phyloP scores from a whole-genome alignment of 2,113 vertebrate genomes.

The Cygnus atratus region DNA sequence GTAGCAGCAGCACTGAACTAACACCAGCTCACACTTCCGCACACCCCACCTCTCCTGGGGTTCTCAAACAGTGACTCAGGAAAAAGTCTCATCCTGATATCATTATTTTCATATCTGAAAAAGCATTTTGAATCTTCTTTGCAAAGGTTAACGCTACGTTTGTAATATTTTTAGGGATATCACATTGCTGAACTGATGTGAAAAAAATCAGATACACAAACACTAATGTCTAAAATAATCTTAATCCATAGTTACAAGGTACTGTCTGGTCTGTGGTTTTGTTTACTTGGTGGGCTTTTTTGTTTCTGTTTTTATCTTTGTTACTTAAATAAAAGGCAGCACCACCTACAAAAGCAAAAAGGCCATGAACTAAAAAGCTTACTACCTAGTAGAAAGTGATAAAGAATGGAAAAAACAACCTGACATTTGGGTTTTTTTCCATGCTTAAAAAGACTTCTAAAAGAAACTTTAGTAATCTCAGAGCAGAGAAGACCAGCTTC shows the following conservation, averaged over 20 bases:
- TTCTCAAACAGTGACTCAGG: not conserved
- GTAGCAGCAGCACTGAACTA: not conserved
- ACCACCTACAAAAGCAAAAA: not conserved
- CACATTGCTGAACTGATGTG: not conserved
- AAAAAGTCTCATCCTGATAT: not conserved
- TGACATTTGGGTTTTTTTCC: not conserved
- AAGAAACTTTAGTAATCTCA: not conserved
- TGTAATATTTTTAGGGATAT: not conserved
- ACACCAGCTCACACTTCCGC: not conserved
- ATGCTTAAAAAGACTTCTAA: not conserved
- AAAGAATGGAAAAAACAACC: not conserved
- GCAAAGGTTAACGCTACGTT: not conserved
- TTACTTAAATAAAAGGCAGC: not conserved
- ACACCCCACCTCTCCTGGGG: not conserved
- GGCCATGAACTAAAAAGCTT: not conserved
- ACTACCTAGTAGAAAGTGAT: not conserved
- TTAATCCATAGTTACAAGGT: not conserved
- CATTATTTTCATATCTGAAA: not conserved
- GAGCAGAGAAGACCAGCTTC: not conserved
- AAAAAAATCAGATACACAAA: not conserved
- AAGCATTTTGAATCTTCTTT: not conserved
- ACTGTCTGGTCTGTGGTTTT: not conserved
- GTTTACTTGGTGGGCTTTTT: not conserved
- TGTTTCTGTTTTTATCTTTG: not conserved
- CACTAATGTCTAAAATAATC: not conserved